phyloP scores from a whole-genome alignment of 2,797 vertebrate genomes.

The Myripristis murdjan region DNA sequence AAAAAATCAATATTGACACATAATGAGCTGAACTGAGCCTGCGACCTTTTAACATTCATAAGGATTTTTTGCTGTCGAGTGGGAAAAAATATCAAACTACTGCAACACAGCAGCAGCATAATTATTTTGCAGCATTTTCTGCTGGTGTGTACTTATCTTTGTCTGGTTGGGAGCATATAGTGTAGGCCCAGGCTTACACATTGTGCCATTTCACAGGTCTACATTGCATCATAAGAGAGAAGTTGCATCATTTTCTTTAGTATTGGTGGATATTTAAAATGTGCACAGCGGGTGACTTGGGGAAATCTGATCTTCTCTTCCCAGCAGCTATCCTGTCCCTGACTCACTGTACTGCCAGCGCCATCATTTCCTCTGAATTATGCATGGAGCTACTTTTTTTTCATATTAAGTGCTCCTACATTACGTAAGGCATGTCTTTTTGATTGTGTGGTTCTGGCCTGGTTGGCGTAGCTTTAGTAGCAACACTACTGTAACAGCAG shows the following conservation, averaged over 20 bases:
- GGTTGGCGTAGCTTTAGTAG: constrained; percentile 20
- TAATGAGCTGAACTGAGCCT: constrained; percentile 3
- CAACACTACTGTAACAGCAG: constrained; percentile 27
- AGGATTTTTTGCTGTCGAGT: not conserved
- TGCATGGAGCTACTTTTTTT: constrained; percentile 55
- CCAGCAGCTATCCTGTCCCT: constrained; percentile 57
- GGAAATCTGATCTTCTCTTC: constrained; percentile 64
- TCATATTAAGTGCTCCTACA: constrained; percentile 41
- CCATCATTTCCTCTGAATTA: constrained; percentile 75
- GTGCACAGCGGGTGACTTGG: constrained; percentile 56
- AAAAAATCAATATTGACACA: constrained; percentile 59
- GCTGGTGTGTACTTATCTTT: not conserved
- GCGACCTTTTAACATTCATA: constrained; percentile 15
- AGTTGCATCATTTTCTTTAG: constrained; percentile 29
- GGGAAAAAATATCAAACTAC: not conserved
- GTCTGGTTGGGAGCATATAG: too few species aligned
- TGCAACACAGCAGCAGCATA: too few species aligned
- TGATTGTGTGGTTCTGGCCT: constrained; percentile 47
- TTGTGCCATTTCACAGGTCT: constrained; percentile 33
- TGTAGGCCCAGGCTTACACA: constrained; percentile 2
- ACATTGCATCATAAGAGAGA: constrained; percentile 30
- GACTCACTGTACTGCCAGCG: constrained; percentile 60
- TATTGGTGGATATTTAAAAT: constrained; percentile 15
- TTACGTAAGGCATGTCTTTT: constrained; percentile 62
- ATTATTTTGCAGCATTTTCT: constrained; percentile 1